These are phyloP conservation scores for Aphrophora alni DNA, from an alignment of 2,888 invertebrate genomes.

Conservation along the genomic window DNA sequence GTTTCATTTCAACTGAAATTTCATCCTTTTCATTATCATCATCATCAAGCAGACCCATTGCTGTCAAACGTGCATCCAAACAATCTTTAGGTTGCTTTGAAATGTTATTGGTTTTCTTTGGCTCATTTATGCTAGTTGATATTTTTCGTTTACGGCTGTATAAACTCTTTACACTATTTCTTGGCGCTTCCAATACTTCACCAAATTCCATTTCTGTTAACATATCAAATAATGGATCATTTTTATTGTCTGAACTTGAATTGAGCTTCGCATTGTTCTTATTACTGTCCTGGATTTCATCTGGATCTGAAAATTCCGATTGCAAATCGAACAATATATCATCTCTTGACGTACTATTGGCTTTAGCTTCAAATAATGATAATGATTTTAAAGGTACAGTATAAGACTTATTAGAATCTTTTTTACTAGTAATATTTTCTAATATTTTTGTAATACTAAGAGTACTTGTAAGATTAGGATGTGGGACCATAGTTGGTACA, in stretches of 20 bases:
- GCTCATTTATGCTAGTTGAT: background rate
- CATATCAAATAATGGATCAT: background rate
- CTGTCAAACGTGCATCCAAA: conserved; percentile 22
- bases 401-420: background rate
- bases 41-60: conserved; percentile 33
- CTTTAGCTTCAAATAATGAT: background rate
- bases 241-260: background rate
- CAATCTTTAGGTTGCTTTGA: background rate
- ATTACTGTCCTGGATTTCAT: background rate
- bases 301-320: background rate
- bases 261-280: background rate
- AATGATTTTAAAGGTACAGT: background rate
- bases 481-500: background rate
- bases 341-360: background rate
- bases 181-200: background rate
- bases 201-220: background rate
- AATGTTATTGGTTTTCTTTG: background rate
- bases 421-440: background rate
- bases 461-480: background rate
- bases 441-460: background rate
- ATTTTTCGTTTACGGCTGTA: background rate
- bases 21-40: conserved; percentile 26
- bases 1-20: background rate
- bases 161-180: background rate
- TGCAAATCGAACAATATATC: background rate